Conservation (phyloP, 1,140 invertebrate species). For the Stegodyphus dumicola region DNA sequence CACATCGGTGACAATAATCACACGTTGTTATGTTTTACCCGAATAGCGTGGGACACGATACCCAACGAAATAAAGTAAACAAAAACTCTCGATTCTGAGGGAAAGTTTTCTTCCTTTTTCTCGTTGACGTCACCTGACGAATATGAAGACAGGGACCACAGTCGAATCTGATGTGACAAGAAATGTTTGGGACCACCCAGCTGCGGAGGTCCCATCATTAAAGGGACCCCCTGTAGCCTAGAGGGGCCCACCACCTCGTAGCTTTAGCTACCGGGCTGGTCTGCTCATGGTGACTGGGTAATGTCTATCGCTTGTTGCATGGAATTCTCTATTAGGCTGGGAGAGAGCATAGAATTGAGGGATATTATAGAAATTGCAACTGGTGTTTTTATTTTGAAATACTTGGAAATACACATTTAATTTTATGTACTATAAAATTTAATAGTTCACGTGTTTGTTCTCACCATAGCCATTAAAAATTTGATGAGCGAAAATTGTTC, state of each 20-base stretch:
- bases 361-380: slow-evolving; percentile 35
- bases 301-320: slow-evolving; percentile 27
- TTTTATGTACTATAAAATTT: too few species aligned
- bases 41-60: too few species aligned
- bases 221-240: slow-evolving; percentile 47
- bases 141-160: slow-evolving; percentile 49
- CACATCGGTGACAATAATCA: too few species aligned
- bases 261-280: slow-evolving; percentile 29
- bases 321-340: slow-evolving; percentile 18
- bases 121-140: slow-evolving; percentile 44
- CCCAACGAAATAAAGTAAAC: too few species aligned
- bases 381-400: not conserved
- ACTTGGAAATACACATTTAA: too few species aligned
- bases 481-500: too few species aligned
- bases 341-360: not conserved
- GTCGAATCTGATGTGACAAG: slow-evolving; percentile 54
- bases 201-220: slow-evolving; percentile 55
- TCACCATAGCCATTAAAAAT: too few species aligned
- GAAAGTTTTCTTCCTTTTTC: slow-evolving; percentile 15
- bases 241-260: slow-evolving; percentile 40
- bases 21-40: too few species aligned
- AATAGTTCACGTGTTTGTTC: too few species aligned
- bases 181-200: slow-evolving; percentile 58
- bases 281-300: slow-evolving; percentile 21
- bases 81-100: not conserved